Percentiles rank a stretch among this genome's conserved stretches.
Conservation (phyloP, 2,888 invertebrate species). For the Anoplius nigerrimus region DNA sequence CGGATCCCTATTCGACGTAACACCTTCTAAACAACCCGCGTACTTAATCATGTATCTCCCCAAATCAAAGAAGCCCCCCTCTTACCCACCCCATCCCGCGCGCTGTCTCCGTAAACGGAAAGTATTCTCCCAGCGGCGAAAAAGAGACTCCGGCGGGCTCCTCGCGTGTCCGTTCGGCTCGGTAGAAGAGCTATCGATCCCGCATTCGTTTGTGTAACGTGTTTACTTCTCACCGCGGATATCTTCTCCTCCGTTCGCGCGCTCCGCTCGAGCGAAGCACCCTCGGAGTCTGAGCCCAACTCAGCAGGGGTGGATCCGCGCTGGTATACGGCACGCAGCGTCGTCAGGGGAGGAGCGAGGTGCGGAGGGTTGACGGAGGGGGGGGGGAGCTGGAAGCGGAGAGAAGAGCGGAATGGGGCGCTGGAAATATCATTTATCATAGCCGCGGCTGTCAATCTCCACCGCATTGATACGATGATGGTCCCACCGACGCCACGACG, state of each 20-base stretch:
- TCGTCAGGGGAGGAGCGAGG: slow-evolving; percentile 41
- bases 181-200: slow-evolving; percentile 55
- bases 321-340: slow-evolving; percentile 45
- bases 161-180: slow-evolving; percentile 2
- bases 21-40: no score
- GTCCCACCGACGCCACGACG: slow-evolving; percentile 65
- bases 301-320: slow-evolving; percentile 63
- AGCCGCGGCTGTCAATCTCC: slow-evolving; percentile 71
- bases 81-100: no score
- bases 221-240: slow-evolving; percentile 67
- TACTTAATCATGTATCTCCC: no score
- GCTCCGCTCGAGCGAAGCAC: slow-evolving; percentile 43
- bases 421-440: slow-evolving; percentile 69
- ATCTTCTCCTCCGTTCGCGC: slow-evolving; percentile 54
- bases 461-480: slow-evolving; percentile 71
- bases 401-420: slow-evolving; percentile 52
- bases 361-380: slow-evolving; percentile 16
- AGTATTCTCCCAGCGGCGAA: no score
- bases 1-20: no score
- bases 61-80: no score
- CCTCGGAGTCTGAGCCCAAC: slow-evolving; percentile 46
- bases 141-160: not conserved
- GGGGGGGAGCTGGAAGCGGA: slow-evolving; percentile 34
- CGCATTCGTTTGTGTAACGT: slow-evolving; percentile 62
- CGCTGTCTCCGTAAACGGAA: no score